Percentiles rank a stretch among this genome's conserved stretches.
Evolutionary conservation across 2,113 vertebrate species (phyloP).

Genomic region (Zootoca vivipara): DNA sequence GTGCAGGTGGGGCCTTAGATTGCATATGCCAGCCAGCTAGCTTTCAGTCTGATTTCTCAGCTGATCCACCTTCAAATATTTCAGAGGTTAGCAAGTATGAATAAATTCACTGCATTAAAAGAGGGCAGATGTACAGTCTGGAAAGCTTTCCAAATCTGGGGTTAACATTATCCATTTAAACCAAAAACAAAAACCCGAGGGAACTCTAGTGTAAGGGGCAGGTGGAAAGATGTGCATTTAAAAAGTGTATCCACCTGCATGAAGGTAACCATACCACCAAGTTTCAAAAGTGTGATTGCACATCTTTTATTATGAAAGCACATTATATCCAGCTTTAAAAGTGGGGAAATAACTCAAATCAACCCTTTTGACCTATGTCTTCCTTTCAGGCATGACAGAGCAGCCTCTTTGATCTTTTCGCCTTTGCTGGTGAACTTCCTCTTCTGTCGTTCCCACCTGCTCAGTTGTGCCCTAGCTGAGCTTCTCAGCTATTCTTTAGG

Average conservation of each 20-base stretch:
- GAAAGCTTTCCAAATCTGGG: constrained; percentile 6
- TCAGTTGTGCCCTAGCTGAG: background rate
- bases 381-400: background rate
- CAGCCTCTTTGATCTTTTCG: background rate
- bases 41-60: background rate
- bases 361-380: background rate
- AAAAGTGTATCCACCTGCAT: background rate
- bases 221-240: background rate
- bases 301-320: background rate
- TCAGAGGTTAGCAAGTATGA: background rate
- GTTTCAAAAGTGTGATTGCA: background rate
- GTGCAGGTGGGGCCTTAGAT: background rate
- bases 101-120: constrained; percentile 17
- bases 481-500: background rate
- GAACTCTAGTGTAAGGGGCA: background rate
- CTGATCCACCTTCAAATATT: background rate
- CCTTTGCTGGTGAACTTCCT: background rate
- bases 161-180: background rate
- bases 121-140: background rate
- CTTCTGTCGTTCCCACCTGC: background rate
- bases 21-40: background rate
- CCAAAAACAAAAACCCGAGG: background rate
- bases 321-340: background rate
- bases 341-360: background rate
- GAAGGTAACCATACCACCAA: background rate